These are phyloP conservation scores for Poicephalus meyeri DNA, from an alignment of 2,113 vertebrate genomes.

Conservation along the genomic window DNA sequence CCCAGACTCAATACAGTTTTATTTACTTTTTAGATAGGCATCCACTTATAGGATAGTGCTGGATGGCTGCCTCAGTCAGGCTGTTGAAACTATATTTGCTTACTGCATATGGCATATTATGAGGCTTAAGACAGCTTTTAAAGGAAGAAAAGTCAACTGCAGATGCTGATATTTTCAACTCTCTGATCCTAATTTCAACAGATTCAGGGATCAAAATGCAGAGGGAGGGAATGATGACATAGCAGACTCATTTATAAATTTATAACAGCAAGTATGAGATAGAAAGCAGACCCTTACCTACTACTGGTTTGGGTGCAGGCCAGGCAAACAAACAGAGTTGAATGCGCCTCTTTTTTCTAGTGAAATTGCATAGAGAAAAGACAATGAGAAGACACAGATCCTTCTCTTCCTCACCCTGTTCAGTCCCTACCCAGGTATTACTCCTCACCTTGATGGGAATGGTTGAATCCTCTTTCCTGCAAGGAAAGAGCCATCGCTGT, in stretches of 20 bases:
- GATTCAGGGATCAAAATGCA: not conserved
- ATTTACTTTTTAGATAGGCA: conserved; percentile 13
- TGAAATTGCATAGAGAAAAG: not conserved
- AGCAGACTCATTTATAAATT: not conserved
- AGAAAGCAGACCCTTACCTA: not conserved
- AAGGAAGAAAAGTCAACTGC: not conserved
- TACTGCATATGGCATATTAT: not conserved
- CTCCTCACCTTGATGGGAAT: not conserved
- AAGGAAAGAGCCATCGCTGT: not conserved
- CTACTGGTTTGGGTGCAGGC: not conserved
- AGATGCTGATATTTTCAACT: not conserved
- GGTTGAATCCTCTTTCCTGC: not conserved
- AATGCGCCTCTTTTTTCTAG: not conserved
- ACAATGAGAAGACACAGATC: not conserved
- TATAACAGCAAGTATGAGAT: not conserved
- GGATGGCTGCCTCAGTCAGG: not conserved
- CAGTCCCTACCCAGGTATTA: not conserved
- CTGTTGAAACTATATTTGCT: not conserved
- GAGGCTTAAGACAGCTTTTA: not conserved
- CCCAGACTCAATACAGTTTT: not conserved
- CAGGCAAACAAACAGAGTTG: not conserved
- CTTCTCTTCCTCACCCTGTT: not conserved
- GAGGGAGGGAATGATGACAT: not conserved
- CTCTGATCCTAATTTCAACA: not conserved
- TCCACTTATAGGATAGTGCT: not conserved